Conservation (phyloP, 2,797 vertebrate genomes). For the Fratercula arctica region DNA sequence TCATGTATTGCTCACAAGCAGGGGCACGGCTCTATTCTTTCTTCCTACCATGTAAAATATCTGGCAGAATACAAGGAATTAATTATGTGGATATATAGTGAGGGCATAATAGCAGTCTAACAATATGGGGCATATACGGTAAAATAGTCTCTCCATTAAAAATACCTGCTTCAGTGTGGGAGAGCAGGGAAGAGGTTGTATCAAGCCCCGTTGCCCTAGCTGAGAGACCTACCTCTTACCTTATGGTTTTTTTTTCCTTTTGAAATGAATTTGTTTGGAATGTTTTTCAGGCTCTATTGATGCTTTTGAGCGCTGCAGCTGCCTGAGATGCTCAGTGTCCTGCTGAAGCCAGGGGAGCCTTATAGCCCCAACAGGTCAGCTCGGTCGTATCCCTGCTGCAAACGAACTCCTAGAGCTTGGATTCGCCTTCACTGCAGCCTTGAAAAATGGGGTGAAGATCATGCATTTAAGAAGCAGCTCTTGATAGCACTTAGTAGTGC, state of each 20-base stretch:
- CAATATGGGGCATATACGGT: background rate
- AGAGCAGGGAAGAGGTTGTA: background rate
- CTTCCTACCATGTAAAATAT: background rate
- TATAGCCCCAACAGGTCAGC: background rate
- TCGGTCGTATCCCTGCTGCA: accelerated
- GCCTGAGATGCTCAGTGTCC: background rate
- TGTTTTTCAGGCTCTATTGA: accelerated
- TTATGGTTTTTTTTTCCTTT: too few species aligned
- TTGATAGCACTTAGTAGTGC: accelerated
- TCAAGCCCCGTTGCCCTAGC: background rate
- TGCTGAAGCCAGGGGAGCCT: background rate
- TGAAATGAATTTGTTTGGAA: background rate
- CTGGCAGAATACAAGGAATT: background rate
- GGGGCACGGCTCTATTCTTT: background rate
- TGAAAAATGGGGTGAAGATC: background rate
- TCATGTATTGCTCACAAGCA: background rate
- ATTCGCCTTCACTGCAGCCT: background rate
- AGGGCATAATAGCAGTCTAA: background rate
- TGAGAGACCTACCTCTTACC: background rate
- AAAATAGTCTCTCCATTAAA: background rate
- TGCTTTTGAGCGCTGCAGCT: background rate
- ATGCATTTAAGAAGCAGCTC: background rate
- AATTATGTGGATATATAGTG: background rate
- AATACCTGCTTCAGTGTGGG: background rate
- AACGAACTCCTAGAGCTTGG: background rate